A percentile compares a stretch with the other conserved stretches of the same genome.
Conservation (phyloP, 1,140 invertebrate genomes). For the Thalassaphorura encarpata region DNA sequence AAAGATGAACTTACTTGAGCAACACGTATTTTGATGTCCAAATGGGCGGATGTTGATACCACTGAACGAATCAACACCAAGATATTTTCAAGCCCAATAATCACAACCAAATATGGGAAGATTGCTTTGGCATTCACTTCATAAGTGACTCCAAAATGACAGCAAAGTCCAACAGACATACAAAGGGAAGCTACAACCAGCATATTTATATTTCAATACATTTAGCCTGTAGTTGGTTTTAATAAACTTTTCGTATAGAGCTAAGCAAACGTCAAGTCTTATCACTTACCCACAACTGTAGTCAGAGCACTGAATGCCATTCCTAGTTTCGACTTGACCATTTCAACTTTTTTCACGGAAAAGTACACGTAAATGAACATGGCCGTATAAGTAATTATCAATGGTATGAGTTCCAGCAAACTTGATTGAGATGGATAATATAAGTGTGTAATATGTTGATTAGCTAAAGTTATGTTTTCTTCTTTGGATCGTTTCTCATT, state of each 20-base stretch:
- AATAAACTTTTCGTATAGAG: too few relatives aligned
- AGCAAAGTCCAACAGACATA: constrained; percentile 89
- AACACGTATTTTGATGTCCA: constrained; percentile 87
- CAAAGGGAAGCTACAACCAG: constrained; percentile 76
- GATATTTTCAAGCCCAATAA: constrained; percentile 93
- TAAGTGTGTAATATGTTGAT: constrained; percentile 48
- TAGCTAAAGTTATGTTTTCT: background rate
- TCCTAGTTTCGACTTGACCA: constrained; percentile 82
- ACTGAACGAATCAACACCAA: constrained; percentile 90
- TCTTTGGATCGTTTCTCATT: background rate
- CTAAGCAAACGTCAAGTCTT: too few relatives aligned
- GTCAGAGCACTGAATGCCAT: constrained; percentile 79
- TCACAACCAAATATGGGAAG: constrained; percentile 88
- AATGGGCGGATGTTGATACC: constrained; percentile 75
- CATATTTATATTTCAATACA: too few relatives aligned
- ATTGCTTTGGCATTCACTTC: constrained; percentile 69
- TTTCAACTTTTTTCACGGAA: constrained; percentile 86
- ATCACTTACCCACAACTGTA: too few relatives aligned
- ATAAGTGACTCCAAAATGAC: constrained; percentile 43
- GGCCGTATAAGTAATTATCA: constrained; percentile 70
- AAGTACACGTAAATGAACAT: constrained; percentile 90
- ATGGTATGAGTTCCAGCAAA: constrained; percentile 71
- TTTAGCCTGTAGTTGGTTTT: too few relatives aligned
- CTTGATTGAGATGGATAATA: constrained; percentile 80
- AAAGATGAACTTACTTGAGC: constrained; percentile 53